Base-by-base conservation (phyloP, 2,888 invertebrate genomes). In the Steromphala cineraria region DNA sequence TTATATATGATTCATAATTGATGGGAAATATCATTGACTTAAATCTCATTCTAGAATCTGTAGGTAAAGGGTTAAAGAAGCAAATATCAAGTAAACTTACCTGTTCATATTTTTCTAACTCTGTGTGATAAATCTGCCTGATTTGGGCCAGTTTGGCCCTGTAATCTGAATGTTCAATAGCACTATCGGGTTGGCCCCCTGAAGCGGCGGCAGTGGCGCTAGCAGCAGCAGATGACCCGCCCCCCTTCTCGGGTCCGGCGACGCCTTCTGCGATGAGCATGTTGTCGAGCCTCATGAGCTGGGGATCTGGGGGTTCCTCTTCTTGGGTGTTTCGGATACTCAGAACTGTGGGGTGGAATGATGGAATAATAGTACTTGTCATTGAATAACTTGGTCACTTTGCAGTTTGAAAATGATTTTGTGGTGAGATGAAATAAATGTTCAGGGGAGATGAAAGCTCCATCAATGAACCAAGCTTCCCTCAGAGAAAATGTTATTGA, bases 111-210 rank as follows among this genome's bases (percentile, higher is more conserved):
- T 99, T 99, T 94, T 99, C 98, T 92, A 99, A 94, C 94, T 99
- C 99, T 94, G 98, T 98, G 94, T 99, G 99, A 94, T 99, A 99
- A 91, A 99, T 99, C 94, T 98, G 98, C 84, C 99, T 95, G 94
- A 99, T 99, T 95, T 99, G 99, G 17, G 98, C 97, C 91, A 99
- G 95, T 94, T 99, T 99, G 90, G 98, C 98, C 91, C 99, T 96
- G 95, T 99, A 99, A 94, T 99, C 99, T 83, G 99, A 98, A 94
- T 99, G 99, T 94, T 99, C 99, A 93, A 98, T 98, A 90, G 98
- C 98, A 94, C 98, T 98, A 81, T 93, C 93, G 19, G 92, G 91
- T 78, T 92, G 90, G 0, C 91, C 92, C 0, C 91, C 92, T 1
- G 93, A 92, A 0, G 89, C 92, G 71, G 89, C 93, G 79, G 90